Base-by-base conservation (phyloP, 2,888 invertebrate genomes). In the Pyralis farinalis region DNA sequence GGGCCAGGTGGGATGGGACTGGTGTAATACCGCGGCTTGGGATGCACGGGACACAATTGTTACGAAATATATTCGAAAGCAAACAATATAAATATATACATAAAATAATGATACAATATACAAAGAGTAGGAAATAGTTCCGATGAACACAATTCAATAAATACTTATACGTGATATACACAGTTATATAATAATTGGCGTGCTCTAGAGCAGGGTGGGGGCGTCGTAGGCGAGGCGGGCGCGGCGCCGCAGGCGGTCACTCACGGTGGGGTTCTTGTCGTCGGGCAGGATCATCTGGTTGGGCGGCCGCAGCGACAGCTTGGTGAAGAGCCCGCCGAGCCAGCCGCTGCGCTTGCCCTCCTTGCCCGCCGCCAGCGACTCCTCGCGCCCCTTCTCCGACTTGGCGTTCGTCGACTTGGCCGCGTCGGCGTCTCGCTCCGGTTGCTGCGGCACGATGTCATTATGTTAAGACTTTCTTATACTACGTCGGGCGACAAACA, bases 211-310 rank as follows among this genome's bases (percentile, higher is more conserved):
- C n/a, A 80, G 70, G n/a, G 73, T 65, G 42, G 71, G 68, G 43
- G 56, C 46, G 10, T 55, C 32, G 8, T n/a, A 30, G 28, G 20
- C 28, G 16, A 42, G 29, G 45, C 4, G 21, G 25, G 37, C 10
- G 12, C 21, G 25, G 9, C 38, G 36, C 9, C 9, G 25, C n/a
- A 30, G 36, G 32, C 37, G 22, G 11, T 11, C 53, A 88, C 92
- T 92, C 90, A 96, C 96, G 49, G 95, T 90, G 49, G 97, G 97
- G 88, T 98, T 95, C 77, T 94, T 97, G 84, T 98, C 98, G 84
- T 98, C 97, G 0, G 98, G 98, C 56, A 98, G 90, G 68, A 95
- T 97, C 97, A 97, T 97, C 91, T 97, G 97, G 90, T 97, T 97
- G 83, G 96, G 96, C 32, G 95, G 94, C 56, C 95, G 94, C 39